These are phyloP conservation scores for Sebastes flavidus DNA, from an alignment of 2,797 vertebrate genomes.

Conservation along the genomic window DNA sequence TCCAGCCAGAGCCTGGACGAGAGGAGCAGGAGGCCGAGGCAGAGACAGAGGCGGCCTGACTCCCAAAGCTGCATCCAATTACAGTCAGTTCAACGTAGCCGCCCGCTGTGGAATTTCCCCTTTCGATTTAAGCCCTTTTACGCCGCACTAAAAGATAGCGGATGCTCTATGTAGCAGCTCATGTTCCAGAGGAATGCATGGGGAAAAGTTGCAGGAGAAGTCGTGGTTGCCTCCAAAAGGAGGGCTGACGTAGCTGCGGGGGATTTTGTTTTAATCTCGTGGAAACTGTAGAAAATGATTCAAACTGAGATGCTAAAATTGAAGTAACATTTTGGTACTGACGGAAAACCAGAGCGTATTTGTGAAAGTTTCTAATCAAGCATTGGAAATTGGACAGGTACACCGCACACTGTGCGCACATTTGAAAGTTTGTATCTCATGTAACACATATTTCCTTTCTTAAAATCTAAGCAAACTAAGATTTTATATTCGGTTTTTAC, in stretches of 20 bases:
- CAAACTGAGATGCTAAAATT: neutral
- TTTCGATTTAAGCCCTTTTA: neutral
- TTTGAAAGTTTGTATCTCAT: neutral
- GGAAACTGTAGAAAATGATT: neutral
- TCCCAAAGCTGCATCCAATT: constrained; percentile 56
- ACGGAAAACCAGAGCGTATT: neutral
- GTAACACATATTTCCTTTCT: neutral
- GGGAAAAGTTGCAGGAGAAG: neutral
- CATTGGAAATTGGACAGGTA: neutral
- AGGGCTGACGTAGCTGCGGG: neutral
- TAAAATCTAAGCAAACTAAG: neutral
- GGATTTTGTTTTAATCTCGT: neutral
- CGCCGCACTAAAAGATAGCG: neutral
- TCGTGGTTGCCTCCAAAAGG: neutral
- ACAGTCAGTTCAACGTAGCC: constrained; percentile 13
- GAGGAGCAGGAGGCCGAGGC: neutral
- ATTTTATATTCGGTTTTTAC: neutral
- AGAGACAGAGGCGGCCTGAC: neutral
- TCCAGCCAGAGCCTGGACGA: neutral
- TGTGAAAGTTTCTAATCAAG: neutral
- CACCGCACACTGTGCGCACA: too few relatives aligned
- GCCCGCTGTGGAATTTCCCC: constrained; percentile 46
- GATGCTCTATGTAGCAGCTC: neutral
- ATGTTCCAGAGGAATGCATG: neutral
- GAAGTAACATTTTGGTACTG: neutral